Percentiles rank a stretch among this genome's conserved stretches.
Evolutionary conservation across 1,140 invertebrate genomes (phyloP).

Genomic region (Drosophila albomicans): DNA sequence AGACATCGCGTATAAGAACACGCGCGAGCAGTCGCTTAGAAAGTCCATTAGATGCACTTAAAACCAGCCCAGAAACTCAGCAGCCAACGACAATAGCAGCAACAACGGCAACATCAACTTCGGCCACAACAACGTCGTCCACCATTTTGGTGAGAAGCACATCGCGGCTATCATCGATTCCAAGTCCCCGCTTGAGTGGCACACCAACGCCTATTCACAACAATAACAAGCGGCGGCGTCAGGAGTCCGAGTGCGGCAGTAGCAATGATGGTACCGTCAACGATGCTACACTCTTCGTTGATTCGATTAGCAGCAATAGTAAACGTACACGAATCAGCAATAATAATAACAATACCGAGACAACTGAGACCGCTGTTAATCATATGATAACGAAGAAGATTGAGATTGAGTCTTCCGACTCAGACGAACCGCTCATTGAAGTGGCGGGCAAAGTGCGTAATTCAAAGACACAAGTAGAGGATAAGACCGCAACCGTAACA

Average conservation of each 20-base stretch:
- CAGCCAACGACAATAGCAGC: slow-evolving; percentile 3
- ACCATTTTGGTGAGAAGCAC: slow-evolving; percentile 39
- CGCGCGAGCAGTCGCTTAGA: slow-evolving; percentile 90
- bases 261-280: slow-evolving; percentile 50
- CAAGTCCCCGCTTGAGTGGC: slow-evolving; percentile 56
- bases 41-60: slow-evolving; percentile 88
- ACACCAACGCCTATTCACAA: slow-evolving; percentile 59
- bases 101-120: slow-evolving; percentile 9
- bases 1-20: slow-evolving; percentile 86
- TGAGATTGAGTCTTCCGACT: slow-evolving; percentile 89
- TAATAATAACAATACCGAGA: slow-evolving; percentile 31
- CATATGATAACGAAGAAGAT: slow-evolving; percentile 67
- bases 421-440: slow-evolving; percentile 92
- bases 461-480: slow-evolving; percentile 75
- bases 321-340: slow-evolving; percentile 57
- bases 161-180: slow-evolving; percentile 53
- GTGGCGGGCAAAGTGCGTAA: slow-evolving; percentile 89
- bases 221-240: slow-evolving; percentile 88
- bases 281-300: slow-evolving; percentile 28
- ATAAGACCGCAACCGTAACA: slow-evolving; percentile 76
- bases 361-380: slow-evolving; percentile 37
- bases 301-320: slow-evolving; percentile 22
- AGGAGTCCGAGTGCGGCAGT: slow-evolving; percentile 89
- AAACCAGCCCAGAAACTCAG: slow-evolving; percentile 86
- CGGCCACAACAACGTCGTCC: slow-evolving; percentile 22